Base-by-base conservation (phyloP, 2,888 invertebrate species). In the Notocelia uddmanniana region DNA sequence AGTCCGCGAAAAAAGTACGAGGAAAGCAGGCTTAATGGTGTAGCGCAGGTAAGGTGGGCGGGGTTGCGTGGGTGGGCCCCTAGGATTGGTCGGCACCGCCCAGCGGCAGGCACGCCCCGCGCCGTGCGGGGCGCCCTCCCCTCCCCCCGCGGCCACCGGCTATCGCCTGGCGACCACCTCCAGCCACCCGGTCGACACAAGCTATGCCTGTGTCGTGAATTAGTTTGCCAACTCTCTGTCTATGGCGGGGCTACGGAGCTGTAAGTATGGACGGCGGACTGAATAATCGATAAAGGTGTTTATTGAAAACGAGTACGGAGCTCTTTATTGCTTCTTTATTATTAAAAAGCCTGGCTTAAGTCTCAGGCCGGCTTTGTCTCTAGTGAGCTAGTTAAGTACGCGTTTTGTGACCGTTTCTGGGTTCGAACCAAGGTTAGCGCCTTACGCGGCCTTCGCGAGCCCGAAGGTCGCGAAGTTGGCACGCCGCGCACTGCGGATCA, bases 201-300 rank as follows among this genome's bases (percentile, higher is more conserved):
- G 92, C 92, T 92, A 92, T 93, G 92, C 92, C 91, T 93, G 92
- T 92, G 93, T 93, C 91, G 93, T 88, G 92, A 92, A 93, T 93
- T 93, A 93, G 93, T 93, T 92, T 92, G 90, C 91, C 89, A 93
- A 93, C 93, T 93, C 91, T 91, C 91, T 92, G 93, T 93, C 93
- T 92, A 92, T 93, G 92, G 91, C 92, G 91, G 89, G 89, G 91
- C 91, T 88, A 87, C 85, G 87, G 86, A 87, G 86, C 88, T 92
- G 92, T 93, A 92, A 92, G 93, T 93, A 93, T 92, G 91, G 92
- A 91, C 90, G 91, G 84, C 90, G 88, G 85, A 84, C 90, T 92
- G 92, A 93, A 93, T 93, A 93, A 93, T 93, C 93, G 92, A 93
- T 93, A 93, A 91, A 93, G 93, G 93, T 93, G 93, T 93, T 93